Base-by-base conservation (phyloP, 1,140 invertebrate genomes). In the Trichomalopsis sarcophagae region DNA sequence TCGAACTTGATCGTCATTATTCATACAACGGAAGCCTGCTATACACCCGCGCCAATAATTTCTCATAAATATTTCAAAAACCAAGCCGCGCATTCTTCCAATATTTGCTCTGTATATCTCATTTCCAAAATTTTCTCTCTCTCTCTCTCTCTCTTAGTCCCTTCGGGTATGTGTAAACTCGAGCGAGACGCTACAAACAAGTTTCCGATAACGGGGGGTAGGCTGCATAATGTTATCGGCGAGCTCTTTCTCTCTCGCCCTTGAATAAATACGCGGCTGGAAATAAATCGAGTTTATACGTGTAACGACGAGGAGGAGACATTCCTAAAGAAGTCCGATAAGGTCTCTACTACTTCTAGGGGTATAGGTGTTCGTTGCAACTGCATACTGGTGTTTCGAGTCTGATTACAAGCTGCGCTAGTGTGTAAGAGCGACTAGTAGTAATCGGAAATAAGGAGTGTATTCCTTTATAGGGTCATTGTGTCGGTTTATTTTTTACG, bases 291-390 rank as follows among this genome's bases (percentile, higher is more conserved):
- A 4, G 33, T 36, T 27, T 27, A 36, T 36, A 36, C 5, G 33
- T 36, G 33, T 36, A 36, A 6, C 33, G 33, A 36, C 33, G 33
- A 17, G 44, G 68, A n/a, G 9, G 40, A 74, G 68, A 69, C 80
- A 55, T 82, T 82, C 69, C 69, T n/a, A 74, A 74, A 73, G 44
- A 82, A 30, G 69, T 9, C 69, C 30, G 80, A 82, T 82, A 82
- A 82, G 66, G 68, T 47, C 66, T 27, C 40, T 44, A 11, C 40
- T 44, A 44, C 40, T 44, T 44, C 7, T 44, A 44, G 40, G 7
- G 10, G 40, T 44, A 44, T 44, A 44, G 40, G 40, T 44, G 7
- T 40, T 40, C 36, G 5, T 40, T 40, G 40, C 7, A 44, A 44
- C 40, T 7, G 27, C 2, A 27, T 27, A 27, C 7, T 44, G 40